These are phyloP conservation scores for Ictidomys tridecemlineatus DNA, from an alignment of 2,113 vertebrate species.

Conservation along the genomic window DNA sequence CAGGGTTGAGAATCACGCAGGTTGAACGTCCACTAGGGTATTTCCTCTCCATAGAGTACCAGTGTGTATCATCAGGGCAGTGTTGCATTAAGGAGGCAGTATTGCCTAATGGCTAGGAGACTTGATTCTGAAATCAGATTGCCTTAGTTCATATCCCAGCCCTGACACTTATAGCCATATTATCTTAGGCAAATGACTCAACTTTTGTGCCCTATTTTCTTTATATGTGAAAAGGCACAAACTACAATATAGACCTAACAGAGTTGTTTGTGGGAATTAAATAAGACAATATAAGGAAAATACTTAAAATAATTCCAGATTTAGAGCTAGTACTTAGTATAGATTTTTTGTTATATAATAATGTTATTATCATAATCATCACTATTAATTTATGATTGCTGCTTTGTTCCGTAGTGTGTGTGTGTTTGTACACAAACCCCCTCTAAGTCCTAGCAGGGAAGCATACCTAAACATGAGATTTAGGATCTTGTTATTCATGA, in stretches of 20 bases:
- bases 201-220: background rate
- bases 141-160: background rate
- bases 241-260: background rate
- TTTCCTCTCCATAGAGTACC: background rate
- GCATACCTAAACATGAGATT: constrained; percentile 21
- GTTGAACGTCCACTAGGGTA: background rate
- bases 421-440: background rate
- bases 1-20: background rate
- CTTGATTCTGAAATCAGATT: background rate
- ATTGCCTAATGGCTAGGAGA: background rate
- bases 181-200: background rate
- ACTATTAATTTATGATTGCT: background rate
- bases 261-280: background rate
- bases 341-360: background rate
- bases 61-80: too few relatives aligned
- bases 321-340: constrained; percentile 17
- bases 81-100: background rate
- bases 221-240: background rate
- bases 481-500: background rate
- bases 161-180: background rate
- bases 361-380: background rate
- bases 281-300: background rate
- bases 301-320: background rate
- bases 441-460: background rate
- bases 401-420: background rate